These are phyloP conservation scores for Caradrina kadenii DNA, from an alignment of 2,888 invertebrate species.

Conservation along the genomic window DNA sequence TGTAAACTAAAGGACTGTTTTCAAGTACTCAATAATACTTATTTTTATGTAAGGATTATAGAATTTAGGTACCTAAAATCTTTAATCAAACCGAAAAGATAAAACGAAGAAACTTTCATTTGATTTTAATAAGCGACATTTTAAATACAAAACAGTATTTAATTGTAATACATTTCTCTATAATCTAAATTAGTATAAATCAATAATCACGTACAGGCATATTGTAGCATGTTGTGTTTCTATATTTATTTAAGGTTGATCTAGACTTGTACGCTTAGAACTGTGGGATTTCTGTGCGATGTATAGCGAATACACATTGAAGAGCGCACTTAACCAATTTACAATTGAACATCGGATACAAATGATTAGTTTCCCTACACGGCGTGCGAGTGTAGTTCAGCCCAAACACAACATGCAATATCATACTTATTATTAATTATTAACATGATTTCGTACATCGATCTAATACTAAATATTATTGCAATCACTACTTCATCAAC, in stretches of 20 bases:
- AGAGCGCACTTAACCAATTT: conserved; percentile 8
- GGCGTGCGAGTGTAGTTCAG: background rate
- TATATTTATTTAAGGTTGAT: conserved; percentile 5
- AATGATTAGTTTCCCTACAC: background rate
- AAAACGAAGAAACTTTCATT: conserved; percentile 30
- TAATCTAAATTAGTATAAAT: conserved; percentile 37
- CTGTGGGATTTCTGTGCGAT: background rate
- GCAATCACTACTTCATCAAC: conserved; percentile 31
- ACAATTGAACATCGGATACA: background rate
- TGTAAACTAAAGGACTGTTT: background rate
- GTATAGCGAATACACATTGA: background rate
- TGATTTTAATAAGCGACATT: conserved; percentile 57
- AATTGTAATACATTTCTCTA: conserved; percentile 47
- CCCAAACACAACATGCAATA: conserved; percentile 27
- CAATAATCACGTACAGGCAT: conserved; percentile 49
- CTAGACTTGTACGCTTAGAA: conserved; percentile 7
- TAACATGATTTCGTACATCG: conserved; percentile 38
- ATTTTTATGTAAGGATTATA: conserved; percentile 11
- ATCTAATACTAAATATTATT: conserved; percentile 41
- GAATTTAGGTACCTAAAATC: conserved; percentile 5
- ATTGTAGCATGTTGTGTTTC: conserved; percentile 22
- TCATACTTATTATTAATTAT: conserved; percentile 22
- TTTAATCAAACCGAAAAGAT: background rate
- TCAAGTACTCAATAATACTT: conserved; percentile 11
- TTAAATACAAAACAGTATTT: conserved; percentile 54